Percentiles rank a stretch among this genome's conserved stretches.
Conservation (phyloP, 2,888 invertebrate species). For the Eupelmus urozonus region DNA sequence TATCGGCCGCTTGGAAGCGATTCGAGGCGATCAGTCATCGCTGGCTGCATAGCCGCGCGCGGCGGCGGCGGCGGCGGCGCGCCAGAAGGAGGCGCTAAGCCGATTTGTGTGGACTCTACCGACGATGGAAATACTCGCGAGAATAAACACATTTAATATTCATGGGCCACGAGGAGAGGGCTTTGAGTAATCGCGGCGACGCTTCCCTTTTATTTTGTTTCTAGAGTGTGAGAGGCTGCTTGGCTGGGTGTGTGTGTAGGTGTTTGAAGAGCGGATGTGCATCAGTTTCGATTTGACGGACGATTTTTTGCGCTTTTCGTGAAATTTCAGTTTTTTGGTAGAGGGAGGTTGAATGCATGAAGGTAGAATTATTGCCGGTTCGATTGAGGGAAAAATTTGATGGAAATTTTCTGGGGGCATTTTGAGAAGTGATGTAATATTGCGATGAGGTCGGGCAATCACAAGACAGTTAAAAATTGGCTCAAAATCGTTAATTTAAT, state of each 20-base stretch:
- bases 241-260: not conserved
- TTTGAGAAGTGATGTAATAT: no score
- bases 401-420: no score
- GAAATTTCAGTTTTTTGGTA: no score
- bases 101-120: constrained; percentile 41
- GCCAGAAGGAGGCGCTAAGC: constrained; percentile 36
- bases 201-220: constrained; percentile 39
- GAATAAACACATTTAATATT: constrained; percentile 59
- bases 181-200: constrained; percentile 47
- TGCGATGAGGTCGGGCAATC: no score
- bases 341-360: no score
- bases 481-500: no score
- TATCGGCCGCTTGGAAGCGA: constrained; percentile 30
- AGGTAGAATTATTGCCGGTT: no score
- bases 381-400: no score
- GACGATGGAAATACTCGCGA: constrained; percentile 40
- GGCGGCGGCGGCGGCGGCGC: not conserved
- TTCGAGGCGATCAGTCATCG: constrained; percentile 43
- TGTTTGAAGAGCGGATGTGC: not conserved
- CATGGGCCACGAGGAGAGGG: constrained; percentile 34
- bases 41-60: not conserved
- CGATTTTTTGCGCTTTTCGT: constrained; percentile 24
- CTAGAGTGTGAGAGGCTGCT: no score
- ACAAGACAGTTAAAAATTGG: no score
- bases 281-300: constrained; percentile 41